A percentile compares a stretch with the other conserved stretches of the same genome.
These are phyloP conservation scores for Ichneumoninae sp. DNA, from an alignment of 2,888 invertebrate species.

Conservation along the genomic window DNA sequence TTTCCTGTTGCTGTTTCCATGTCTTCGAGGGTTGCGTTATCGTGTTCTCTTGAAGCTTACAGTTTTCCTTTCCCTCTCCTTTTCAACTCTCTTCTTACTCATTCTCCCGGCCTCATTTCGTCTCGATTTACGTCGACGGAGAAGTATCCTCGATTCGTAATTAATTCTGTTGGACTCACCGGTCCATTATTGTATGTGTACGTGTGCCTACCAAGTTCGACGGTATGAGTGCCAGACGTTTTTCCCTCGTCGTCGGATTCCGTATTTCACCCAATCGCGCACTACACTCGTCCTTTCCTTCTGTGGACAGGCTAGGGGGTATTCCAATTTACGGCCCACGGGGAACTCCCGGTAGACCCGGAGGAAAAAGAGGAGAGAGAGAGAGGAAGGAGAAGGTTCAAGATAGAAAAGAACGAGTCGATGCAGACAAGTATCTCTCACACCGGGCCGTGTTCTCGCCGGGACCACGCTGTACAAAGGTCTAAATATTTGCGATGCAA, in stretches of 20 bases:
- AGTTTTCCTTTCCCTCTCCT: constrained; percentile 19
- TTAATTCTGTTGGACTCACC: constrained; percentile 37
- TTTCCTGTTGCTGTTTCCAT: constrained; percentile 36
- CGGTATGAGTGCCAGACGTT: constrained; percentile 8
- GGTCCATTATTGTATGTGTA: constrained; percentile 11
- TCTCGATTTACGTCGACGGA: constrained; percentile 30
- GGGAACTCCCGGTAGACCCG: constrained; percentile 13
- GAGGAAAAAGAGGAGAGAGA: neutral
- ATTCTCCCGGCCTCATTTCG: constrained; percentile 20
- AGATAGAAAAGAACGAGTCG: constrained; percentile 17
- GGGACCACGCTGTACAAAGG: constrained; percentile 15
- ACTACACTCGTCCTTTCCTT: constrained; percentile 3
- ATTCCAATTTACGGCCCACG: constrained; percentile 40
- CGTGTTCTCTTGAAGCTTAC: constrained; percentile 20
- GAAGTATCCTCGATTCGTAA: constrained; percentile 49
- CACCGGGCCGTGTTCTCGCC: constrained; percentile 21
- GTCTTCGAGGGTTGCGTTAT: constrained; percentile 13
- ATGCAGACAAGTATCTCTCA: constrained; percentile 5
- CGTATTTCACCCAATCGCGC: constrained; percentile 21
- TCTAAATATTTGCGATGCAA: constrained; percentile 51
- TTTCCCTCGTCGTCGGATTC: constrained; percentile 25
- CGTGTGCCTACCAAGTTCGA: constrained; percentile 3
- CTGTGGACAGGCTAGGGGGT: constrained; percentile 7
- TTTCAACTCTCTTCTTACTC: constrained; percentile 31
- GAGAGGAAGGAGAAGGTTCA: neutral